These are phyloP conservation scores for Astyanax mexicanus DNA, from an alignment of 2,797 vertebrate genomes.

Conservation along the genomic window DNA sequence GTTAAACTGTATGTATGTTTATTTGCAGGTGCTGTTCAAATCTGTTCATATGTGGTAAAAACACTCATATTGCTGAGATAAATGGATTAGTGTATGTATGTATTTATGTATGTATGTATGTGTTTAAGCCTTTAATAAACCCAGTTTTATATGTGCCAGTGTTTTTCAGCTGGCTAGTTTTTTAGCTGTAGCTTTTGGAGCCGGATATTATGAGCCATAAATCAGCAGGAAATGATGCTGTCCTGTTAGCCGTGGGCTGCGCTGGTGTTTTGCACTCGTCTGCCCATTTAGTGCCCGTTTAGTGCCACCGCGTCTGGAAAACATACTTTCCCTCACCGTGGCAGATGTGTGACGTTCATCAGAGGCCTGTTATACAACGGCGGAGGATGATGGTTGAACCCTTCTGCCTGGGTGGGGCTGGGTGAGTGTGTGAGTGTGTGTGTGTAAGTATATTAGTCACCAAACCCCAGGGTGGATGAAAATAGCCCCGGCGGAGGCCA, in stretches of 20 bases:
- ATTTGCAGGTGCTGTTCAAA: too few species aligned
- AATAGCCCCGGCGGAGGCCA: not conserved
- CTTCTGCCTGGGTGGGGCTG: conserved; percentile 15
- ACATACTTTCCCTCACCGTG: not conserved
- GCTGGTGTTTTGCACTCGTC: not conserved
- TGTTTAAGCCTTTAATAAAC: not conserved
- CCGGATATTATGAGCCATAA: not conserved
- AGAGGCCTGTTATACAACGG: conserved; percentile 6
- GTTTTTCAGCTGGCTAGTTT: not conserved
- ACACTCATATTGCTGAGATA: too few species aligned
- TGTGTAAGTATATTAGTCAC: conserved; percentile 9
- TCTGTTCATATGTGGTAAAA: too few species aligned
- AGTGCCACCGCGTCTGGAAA: conserved; percentile 10
- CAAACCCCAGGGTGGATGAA: conserved; percentile 1
- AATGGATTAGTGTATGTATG: too few species aligned
- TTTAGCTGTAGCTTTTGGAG: not conserved
- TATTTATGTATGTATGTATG: too few species aligned
- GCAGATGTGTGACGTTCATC: not conserved
- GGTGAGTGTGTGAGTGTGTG: not conserved
- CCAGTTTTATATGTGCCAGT: not conserved
- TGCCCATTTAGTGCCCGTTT: not conserved
- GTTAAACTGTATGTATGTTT: too few species aligned
- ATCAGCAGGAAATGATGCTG: conserved; percentile 8
- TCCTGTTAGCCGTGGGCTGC: not conserved
- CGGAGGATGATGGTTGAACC: not conserved